Evolutionary conservation across 2,888 invertebrate genomes (phyloP).

Genomic region (Carcina quercana): DNA sequence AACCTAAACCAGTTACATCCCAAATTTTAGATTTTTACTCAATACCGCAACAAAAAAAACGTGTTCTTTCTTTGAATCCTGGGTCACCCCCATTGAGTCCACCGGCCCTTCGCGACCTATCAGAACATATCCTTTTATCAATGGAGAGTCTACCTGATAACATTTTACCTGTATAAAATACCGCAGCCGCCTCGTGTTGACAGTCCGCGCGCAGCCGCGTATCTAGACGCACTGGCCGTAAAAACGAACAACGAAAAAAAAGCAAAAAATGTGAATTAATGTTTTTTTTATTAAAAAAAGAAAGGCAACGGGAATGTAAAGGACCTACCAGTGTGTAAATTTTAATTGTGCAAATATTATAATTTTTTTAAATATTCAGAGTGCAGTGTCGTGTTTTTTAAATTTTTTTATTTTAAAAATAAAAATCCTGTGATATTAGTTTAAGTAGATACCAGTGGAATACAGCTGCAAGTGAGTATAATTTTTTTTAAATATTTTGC

Average conservation of each 20-base stretch:
- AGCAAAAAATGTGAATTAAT: slow-evolving; percentile 33
- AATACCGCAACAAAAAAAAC: no score
- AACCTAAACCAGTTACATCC: no score
- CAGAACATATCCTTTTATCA: slow-evolving; percentile 53
- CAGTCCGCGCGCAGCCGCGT: slow-evolving; percentile 25
- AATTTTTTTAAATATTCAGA: slow-evolving; percentile 17
- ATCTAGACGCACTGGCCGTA: slow-evolving; percentile 26
- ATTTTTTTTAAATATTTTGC: slow-evolving; percentile 12
- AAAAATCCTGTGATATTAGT: slow-evolving; percentile 72
- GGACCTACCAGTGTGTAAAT: slow-evolving; percentile 26
- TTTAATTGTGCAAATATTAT: slow-evolving; percentile 9
- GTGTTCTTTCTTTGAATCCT: background rate
- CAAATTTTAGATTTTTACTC: no score
- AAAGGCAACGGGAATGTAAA: slow-evolving; percentile 36
- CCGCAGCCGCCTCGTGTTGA: no score
- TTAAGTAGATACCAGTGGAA: slow-evolving; percentile 37
- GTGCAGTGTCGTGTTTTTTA: slow-evolving; percentile 20
- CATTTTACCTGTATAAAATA: slow-evolving; percentile 48
- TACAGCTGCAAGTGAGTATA: slow-evolving; percentile 52
- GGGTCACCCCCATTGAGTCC: background rate
- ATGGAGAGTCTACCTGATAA: slow-evolving; percentile 57
- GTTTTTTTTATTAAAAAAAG: slow-evolving; percentile 25
- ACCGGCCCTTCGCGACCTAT: slow-evolving; percentile 29
- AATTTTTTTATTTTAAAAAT: slow-evolving; percentile 37
- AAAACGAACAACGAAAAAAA: background rate